Evolutionary conservation across 2,888 invertebrate species (phyloP).

Genomic region (Drosophila austrosaltans): DNA sequence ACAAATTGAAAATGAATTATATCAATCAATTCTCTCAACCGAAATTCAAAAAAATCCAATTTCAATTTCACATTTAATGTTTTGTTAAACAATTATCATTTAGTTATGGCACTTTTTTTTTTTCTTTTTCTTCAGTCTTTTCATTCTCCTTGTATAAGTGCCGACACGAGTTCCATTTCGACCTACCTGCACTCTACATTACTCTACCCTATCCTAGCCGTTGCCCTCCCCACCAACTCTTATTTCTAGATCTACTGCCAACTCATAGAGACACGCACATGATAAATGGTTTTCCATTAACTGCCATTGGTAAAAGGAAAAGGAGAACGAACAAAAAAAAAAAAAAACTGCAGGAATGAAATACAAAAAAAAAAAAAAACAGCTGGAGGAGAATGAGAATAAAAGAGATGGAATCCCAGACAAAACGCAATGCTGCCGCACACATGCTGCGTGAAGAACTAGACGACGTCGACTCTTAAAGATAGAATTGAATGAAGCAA

Average conservation of each 20-base stretch:
- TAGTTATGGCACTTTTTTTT: slow-evolving; percentile 74
- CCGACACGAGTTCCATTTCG: slow-evolving; percentile 10
- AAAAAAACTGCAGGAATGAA: slow-evolving; percentile 38
- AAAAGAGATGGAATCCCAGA: slow-evolving; percentile 2
- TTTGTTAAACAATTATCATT: slow-evolving; percentile 68
- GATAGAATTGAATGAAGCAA: neutral
- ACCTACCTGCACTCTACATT: neutral
- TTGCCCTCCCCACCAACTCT: neutral
- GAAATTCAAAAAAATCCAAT: slow-evolving; percentile 1
- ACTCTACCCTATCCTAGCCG: neutral
- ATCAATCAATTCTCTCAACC: slow-evolving; percentile 11
- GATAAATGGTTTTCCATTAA: slow-evolving; percentile 81
- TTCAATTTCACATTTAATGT: slow-evolving; percentile 18
- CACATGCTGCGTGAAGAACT: slow-evolving; percentile 19
- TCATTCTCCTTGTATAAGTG: slow-evolving; percentile 35
- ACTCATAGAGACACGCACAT: slow-evolving; percentile 62
- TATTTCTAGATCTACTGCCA: slow-evolving; percentile 9
- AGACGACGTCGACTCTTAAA: slow-evolving; percentile 1
- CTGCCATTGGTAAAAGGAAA: slow-evolving; percentile 54
- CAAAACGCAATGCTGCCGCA: slow-evolving; percentile 4
- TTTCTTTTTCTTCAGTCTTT: slow-evolving; percentile 53
- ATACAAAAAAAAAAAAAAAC: neutral
- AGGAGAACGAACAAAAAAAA: slow-evolving; percentile 37
- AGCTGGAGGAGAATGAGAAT: neutral
- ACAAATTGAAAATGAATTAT: slow-evolving; percentile 32